These are phyloP conservation scores for Lonchura striata DNA, from an alignment of 2,113 vertebrate species.

Conservation along the genomic window DNA sequence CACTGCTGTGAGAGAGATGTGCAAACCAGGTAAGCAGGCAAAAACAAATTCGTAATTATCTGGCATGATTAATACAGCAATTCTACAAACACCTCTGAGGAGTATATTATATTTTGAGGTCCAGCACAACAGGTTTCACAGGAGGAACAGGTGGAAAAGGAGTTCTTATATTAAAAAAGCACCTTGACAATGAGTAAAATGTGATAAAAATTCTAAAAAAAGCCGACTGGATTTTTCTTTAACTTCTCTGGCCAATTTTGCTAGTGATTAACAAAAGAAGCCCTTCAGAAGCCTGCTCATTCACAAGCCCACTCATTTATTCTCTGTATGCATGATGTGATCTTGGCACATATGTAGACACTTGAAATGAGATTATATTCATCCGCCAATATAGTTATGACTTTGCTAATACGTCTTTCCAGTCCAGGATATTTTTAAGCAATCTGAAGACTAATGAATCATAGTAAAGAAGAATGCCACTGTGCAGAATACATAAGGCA, in stretches of 20 bases:
- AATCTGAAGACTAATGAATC: constrained; percentile 50
- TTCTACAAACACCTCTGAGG: background rate
- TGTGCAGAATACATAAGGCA: constrained; percentile 34
- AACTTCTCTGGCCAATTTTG: background rate
- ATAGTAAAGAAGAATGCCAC: constrained; percentile 30
- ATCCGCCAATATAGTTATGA: background rate
- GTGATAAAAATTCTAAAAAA: background rate
- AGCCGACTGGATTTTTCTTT: background rate
- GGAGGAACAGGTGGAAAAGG: background rate
- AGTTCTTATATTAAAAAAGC: background rate
- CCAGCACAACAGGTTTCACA: background rate
- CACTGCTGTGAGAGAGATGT: background rate
- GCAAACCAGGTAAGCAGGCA: background rate
- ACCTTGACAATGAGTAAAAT: fast-evolving
- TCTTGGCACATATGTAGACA: background rate
- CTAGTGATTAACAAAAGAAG: background rate
- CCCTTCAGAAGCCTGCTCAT: constrained; percentile 12
- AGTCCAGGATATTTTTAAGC: constrained; percentile 56
- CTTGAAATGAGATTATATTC: constrained; percentile 43
- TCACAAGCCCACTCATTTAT: constrained; percentile 33
- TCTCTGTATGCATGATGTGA: background rate
- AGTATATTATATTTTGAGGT: background rate
- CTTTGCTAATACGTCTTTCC: constrained; percentile 44
- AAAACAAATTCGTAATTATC: background rate
- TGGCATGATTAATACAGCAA: background rate